Percentiles rank a stretch among this genome's conserved stretches.
phyloP scores from a whole-genome alignment of 2,797 vertebrate species.

The Podargus strigoides region DNA sequence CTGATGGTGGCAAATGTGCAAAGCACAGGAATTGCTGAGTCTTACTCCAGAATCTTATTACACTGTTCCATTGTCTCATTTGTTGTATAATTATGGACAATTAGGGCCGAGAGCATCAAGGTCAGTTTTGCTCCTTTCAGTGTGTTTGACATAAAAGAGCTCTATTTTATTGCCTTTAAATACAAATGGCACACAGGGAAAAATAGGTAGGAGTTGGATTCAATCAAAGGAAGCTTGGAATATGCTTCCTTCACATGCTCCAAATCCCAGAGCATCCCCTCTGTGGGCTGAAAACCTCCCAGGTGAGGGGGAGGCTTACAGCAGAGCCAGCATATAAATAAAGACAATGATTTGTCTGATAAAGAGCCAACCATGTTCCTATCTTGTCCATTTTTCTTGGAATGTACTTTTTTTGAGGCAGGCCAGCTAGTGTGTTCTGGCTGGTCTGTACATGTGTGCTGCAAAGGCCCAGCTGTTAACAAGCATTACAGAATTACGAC shows the following conservation, averaged over 20 bases:
- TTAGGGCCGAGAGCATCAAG: neutral
- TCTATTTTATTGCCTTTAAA: too few relatives aligned
- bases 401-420: neutral
- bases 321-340: neutral
- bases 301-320: neutral
- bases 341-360: neutral
- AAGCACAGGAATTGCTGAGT: neutral
- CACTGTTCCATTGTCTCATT: neutral
- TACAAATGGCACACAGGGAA: too few relatives aligned
- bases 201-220: neutral
- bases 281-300: neutral
- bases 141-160: neutral
- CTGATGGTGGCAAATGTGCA: neutral
- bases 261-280: neutral
- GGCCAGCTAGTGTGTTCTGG: neutral
- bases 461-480: neutral
- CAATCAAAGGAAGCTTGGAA: neutral
- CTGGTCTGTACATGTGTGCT: neutral
- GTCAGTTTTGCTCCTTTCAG: neutral
- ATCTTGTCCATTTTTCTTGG: neutral
- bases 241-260: neutral
- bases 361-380: neutral
- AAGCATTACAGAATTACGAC: neutral
- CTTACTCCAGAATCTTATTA: neutral
- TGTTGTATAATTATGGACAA: neutral